These are phyloP conservation scores for Bombus difficillimus DNA, from an alignment of 1,140 invertebrate genomes.

Conservation along the genomic window DNA sequence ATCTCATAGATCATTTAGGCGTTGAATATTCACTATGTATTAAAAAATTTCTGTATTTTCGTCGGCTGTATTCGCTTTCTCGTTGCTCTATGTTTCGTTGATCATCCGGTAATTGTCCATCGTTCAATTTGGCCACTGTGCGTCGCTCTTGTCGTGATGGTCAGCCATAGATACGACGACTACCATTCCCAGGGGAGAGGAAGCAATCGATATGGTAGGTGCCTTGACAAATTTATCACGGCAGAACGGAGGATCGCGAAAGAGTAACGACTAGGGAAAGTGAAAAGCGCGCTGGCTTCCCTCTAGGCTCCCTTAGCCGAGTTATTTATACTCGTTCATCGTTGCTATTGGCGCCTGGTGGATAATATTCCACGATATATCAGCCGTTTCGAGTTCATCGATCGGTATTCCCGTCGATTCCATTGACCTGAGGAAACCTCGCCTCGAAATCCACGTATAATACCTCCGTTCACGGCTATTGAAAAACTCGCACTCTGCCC, in stretches of 20 bases:
- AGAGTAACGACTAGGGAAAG: constrained; percentile 34
- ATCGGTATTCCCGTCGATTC: constrained; percentile 22
- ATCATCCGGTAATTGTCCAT: too few species aligned
- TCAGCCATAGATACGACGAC: constrained; percentile 15
- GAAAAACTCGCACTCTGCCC: neutral
- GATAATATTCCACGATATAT: constrained; percentile 3
- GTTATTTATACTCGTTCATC: constrained; percentile 19
- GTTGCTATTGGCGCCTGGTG: neutral
- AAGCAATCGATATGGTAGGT: too few species aligned
- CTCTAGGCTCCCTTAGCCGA: neutral
- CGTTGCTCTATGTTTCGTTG: too few species aligned
- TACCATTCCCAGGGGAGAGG: neutral
- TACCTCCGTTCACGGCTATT: neutral
- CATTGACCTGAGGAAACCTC: constrained; percentile 31
- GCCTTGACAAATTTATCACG: neutral
- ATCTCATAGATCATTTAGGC: too few species aligned
- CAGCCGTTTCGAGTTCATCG: constrained; percentile 32
- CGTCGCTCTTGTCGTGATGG: neutral
- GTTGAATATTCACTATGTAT: too few species aligned
- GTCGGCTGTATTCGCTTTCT: too few species aligned
- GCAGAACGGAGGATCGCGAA: constrained; percentile 3
- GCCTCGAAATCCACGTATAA: neutral
- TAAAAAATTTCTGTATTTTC: neutral
- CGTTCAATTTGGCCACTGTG: neutral
- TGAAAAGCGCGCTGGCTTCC: constrained; percentile 21